phyloP scores from a whole-genome alignment of 2,888 invertebrate genomes.

The Linyphia triangularis region DNA sequence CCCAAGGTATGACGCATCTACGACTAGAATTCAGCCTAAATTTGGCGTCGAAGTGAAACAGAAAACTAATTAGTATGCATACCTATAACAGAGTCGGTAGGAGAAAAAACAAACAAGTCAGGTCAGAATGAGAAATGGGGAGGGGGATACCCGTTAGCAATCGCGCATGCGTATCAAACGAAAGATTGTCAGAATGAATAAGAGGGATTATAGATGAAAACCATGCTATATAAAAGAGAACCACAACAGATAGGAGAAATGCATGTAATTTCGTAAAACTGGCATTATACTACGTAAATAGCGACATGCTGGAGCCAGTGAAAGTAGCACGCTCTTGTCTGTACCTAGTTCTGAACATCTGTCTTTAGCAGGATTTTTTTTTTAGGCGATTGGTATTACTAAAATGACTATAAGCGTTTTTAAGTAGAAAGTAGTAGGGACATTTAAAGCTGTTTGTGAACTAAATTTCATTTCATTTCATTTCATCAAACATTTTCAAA shows the following conservation, averaged over 20 bases:
- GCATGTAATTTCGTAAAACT: background rate
- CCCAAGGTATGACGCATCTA: too few species aligned
- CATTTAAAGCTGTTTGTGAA: too few species aligned
- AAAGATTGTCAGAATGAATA: background rate
- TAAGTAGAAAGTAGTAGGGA: too few species aligned
- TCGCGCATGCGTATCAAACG: background rate
- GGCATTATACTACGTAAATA: background rate
- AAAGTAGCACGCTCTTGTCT: background rate
- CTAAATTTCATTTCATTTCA: too few species aligned
- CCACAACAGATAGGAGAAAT: background rate
- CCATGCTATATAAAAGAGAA: background rate
- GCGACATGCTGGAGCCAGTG: background rate
- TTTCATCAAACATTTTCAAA: too few species aligned
- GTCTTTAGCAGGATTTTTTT: too few species aligned
- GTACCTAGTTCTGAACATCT: background rate
- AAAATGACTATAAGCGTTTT: too few species aligned
- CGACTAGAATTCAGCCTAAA: background rate
- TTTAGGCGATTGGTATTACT: too few species aligned
- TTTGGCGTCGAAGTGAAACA: background rate
- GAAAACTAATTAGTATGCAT: slow-evolving; percentile 18
- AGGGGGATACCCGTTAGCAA: background rate
- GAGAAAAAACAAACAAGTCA: background rate
- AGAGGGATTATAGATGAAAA: background rate
- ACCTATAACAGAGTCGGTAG: background rate
- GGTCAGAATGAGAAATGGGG: background rate